phyloP scores from a whole-genome alignment of 2,113 vertebrate species.

The Bambusicola thoracicus region DNA sequence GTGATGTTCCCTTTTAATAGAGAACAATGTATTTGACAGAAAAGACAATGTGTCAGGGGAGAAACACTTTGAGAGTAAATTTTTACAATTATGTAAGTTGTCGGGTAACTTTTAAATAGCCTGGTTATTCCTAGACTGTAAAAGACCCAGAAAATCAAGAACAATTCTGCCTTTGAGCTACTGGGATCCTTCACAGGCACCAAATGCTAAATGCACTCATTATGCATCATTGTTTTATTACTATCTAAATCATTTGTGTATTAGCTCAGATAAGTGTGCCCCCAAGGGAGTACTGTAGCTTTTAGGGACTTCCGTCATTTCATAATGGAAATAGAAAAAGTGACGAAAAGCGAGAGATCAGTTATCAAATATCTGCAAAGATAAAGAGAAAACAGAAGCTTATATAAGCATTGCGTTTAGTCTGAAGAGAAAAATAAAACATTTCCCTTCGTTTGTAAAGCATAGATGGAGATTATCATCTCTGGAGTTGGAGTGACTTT shows the following conservation, averaged over 20 bases:
- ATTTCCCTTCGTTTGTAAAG: not conserved
- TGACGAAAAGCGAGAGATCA: not conserved
- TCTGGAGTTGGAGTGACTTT: not conserved
- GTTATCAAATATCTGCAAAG: not conserved
- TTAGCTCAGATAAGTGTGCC: slow-evolving; percentile 65
- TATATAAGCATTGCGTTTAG: not conserved
- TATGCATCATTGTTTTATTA: slow-evolving; percentile 74
- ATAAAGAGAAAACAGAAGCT: not conserved
- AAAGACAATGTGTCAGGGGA: not conserved
- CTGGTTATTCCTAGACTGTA: slow-evolving; percentile 4
- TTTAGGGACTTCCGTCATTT: slow-evolving; percentile 47
- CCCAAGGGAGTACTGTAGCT: slow-evolving; percentile 59
- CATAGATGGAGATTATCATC: not conserved
- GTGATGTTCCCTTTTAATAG: slow-evolving; percentile 10
- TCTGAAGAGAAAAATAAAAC: slow-evolving; percentile 34
- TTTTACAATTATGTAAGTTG: not conserved
- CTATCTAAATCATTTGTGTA: slow-evolving; percentile 62
- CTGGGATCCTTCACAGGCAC: slow-evolving; percentile 50
- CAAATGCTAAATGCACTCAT: slow-evolving; percentile 62
- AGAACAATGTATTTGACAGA: not conserved
- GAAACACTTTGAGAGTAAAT: not conserved
- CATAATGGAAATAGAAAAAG: not conserved
- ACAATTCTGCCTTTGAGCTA: slow-evolving; percentile 50
- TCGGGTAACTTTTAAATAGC: slow-evolving; percentile 7
- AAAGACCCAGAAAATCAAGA: slow-evolving; percentile 49